A percentile compares a stretch with the other conserved stretches of the same genome.
These are phyloP conservation scores for Dromius quadrimaculatus DNA, from an alignment of 2,888 invertebrate species.

Conservation along the genomic window DNA sequence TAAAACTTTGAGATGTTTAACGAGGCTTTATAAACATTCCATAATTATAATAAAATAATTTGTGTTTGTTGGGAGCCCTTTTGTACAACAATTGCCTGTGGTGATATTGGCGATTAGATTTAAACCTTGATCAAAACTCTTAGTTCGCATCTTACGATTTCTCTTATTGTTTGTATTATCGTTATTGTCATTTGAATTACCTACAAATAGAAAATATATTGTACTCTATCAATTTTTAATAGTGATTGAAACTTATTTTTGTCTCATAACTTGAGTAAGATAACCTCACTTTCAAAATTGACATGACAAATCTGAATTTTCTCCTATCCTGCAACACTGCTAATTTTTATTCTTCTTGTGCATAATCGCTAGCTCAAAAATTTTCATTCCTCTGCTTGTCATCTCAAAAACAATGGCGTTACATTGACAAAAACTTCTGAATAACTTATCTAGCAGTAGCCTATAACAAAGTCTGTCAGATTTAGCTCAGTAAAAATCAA, in stretches of 20 bases:
- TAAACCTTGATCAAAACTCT: neutral
- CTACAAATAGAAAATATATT: conserved; percentile 2
- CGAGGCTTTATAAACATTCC: too few species aligned
- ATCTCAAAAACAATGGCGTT: neutral
- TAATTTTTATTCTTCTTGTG: neutral
- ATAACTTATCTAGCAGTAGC: neutral
- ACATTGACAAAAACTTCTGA: too few species aligned
- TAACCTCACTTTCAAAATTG: neutral
- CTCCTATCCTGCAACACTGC: neutral
- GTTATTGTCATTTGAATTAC: neutral
- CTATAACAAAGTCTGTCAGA: neutral
- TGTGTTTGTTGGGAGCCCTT: too few species aligned
- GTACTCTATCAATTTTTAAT: neutral
- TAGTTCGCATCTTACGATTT: neutral
- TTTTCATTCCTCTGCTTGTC: conserved; percentile 1
- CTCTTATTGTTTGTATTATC: neutral
- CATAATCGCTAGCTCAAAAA: neutral
- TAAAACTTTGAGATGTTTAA: too few species aligned
- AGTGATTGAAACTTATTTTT: neutral
- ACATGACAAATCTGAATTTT: neutral
- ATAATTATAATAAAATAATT: too few species aligned
- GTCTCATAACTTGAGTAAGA: neutral
- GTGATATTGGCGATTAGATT: neutral
- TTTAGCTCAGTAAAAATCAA: neutral
- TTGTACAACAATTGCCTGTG: neutral